Conservation (phyloP, 2,888 invertebrate genomes). For the Troides helena region DNA sequence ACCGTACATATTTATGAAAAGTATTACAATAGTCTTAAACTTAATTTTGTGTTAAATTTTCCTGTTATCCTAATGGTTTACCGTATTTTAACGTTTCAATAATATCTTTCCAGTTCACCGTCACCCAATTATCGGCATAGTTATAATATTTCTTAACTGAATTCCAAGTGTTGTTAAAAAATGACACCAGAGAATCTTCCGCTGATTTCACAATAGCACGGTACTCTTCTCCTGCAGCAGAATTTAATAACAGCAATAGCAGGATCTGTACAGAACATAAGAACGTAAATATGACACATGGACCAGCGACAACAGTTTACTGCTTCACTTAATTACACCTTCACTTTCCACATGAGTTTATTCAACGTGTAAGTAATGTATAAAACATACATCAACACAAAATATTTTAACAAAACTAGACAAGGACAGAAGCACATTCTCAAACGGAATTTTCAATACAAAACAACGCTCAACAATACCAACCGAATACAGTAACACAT, state of each 20-base stretch:
- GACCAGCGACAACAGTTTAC: not conserved
- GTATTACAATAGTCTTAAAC: not conserved
- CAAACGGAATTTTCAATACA: not conserved
- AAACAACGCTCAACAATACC: not conserved
- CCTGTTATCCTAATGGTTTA: not conserved
- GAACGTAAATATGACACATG: not conserved
- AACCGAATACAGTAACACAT: constrained; percentile 11
- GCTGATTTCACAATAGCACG: not conserved
- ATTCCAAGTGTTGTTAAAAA: constrained; percentile 8
- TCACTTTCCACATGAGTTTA: no score
- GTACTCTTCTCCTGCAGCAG: not conserved
- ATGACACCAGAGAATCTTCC: constrained; percentile 6
- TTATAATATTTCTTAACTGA: constrained; percentile 18
- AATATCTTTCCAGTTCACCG: constrained; percentile 6
- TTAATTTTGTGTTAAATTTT: not conserved
- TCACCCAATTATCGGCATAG: constrained; percentile 16
- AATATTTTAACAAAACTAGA: not conserved
- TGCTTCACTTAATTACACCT: not conserved
- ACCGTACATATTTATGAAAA: not conserved
- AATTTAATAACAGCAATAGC: not conserved
- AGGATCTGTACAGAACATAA: constrained; percentile 3
- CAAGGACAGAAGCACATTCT: not conserved
- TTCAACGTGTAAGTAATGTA: not conserved
- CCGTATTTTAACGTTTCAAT: not conserved
- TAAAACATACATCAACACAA: not conserved